These are phyloP conservation scores for Scaptomyza graminum DNA, from an alignment of 1,140 invertebrate species.

Conservation along the genomic window DNA sequence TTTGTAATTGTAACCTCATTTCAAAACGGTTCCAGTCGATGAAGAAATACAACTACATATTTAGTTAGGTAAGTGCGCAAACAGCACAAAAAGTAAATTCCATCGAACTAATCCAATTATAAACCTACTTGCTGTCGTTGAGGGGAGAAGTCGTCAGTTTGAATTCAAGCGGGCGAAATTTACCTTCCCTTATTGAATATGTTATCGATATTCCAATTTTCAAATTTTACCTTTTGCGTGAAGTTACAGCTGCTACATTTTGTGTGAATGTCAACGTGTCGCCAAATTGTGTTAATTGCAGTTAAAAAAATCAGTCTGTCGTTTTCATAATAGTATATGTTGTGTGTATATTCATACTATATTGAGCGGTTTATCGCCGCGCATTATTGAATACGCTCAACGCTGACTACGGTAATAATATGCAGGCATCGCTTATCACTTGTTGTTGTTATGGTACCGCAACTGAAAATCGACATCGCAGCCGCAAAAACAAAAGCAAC, in stretches of 20 bases:
- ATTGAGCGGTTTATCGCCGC: constrained; percentile 32
- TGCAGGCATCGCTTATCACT: constrained; percentile 61
- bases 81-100: constrained; percentile 6
- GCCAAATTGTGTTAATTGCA: constrained; percentile 24
- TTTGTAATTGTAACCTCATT: constrained; percentile 62
- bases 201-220: constrained; percentile 17
- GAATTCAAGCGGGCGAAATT: constrained; percentile 6
- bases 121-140: background rate
- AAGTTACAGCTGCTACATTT: constrained; percentile 14
- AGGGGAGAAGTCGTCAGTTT: background rate
- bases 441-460: constrained; percentile 27
- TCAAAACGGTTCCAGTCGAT: constrained; percentile 17
- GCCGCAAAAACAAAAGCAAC: constrained; percentile 14
- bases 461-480: constrained; percentile 31
- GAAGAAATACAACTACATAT: constrained; percentile 58
- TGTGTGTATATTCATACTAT: constrained; percentile 28
- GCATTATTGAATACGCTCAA: constrained; percentile 16
- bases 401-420: constrained; percentile 44
- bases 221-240: background rate
- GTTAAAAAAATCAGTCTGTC: background rate
- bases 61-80: constrained; percentile 4
- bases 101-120: constrained; percentile 44
- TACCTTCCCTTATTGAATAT: background rate
- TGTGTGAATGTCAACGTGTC: constrained; percentile 38
- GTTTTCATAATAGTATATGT: constrained; percentile 22